Percentiles rank a stretch among this genome's conserved stretches.
Evolutionary conservation across 2,797 vertebrate genomes (phyloP).

Genomic region (Graptemys geographica): DNA sequence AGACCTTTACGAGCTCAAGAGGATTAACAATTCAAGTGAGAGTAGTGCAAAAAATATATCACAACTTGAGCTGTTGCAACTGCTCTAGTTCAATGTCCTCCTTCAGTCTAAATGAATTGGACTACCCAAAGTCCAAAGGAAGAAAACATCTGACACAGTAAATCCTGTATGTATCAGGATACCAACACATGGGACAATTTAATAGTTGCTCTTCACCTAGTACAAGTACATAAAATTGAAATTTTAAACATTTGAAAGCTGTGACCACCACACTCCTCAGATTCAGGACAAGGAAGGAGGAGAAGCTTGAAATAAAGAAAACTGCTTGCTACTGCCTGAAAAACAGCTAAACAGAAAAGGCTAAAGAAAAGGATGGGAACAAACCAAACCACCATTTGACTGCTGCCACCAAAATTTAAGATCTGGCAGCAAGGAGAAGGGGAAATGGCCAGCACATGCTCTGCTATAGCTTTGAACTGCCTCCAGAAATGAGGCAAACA

Average conservation of each 20-base stretch:
- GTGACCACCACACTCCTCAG: neutral
- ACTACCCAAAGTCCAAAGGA: neutral
- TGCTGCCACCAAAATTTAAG: neutral
- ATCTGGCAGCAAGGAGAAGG: neutral
- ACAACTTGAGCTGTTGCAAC: constrained; percentile 54
- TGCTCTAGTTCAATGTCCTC: constrained; percentile 48
- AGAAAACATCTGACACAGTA: constrained; percentile 16
- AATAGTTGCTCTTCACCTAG: constrained; percentile 44
- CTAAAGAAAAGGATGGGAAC: neutral
- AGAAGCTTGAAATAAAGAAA: neutral
- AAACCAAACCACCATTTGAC: neutral
- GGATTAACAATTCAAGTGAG: constrained; percentile 37
- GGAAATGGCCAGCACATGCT: neutral
- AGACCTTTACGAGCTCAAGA: neutral
- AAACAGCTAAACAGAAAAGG: neutral
- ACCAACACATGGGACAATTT: constrained; percentile 59
- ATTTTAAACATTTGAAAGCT: constrained; percentile 19
- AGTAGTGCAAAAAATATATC: neutral
- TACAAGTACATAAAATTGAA: constrained; percentile 14
- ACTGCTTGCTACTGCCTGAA: neutral
- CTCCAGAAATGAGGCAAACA: neutral
- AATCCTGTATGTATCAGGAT: constrained; percentile 40
- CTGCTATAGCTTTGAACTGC: neutral
- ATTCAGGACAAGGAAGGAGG: neutral
- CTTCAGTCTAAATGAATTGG: constrained; percentile 21